Evolutionary conservation across 92 coral and sea anemone species (phyloP).

Genomic region (Umimayanthus kanabou): DNA sequence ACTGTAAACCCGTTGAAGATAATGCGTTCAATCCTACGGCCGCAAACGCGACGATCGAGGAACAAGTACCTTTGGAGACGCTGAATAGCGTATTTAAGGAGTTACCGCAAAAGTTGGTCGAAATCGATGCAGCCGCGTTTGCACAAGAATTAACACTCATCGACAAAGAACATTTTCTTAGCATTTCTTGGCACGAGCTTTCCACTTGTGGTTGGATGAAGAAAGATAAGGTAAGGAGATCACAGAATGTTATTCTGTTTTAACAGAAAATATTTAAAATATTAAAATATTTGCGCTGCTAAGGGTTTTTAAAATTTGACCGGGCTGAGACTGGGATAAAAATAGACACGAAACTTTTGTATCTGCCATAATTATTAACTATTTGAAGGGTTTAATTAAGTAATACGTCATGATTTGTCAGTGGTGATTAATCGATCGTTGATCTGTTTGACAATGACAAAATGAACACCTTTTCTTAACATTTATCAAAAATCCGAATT

Average conservation of each 20-base stretch:
- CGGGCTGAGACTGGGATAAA: no score
- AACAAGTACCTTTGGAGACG: constrained; percentile 53
- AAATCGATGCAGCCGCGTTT: constrained; percentile 75
- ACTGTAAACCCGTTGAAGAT: constrained; percentile 76
- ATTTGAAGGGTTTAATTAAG: no score
- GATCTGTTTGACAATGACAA: no score
- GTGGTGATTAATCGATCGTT: no score
- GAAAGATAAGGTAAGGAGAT: constrained; percentile 77
- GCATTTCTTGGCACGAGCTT: constrained; percentile 48
- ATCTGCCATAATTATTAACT: no score
- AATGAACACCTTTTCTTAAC: no score
- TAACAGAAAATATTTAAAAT: no score
- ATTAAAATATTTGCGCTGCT: no score
- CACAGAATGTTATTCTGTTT: background rate
- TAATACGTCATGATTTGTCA: no score
- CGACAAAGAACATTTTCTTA: constrained; percentile 84
- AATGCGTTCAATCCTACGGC: constrained; percentile 50
- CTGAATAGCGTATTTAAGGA: constrained; percentile 47
- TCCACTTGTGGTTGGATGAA: constrained; percentile 39
- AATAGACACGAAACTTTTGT: no score
- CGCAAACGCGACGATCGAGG: constrained; percentile 63
- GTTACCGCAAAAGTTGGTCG: constrained; percentile 80
- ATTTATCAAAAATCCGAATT: no score
- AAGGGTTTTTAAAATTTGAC: no score
- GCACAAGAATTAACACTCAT: constrained; percentile 90